Percentiles rank a stretch among this genome's conserved stretches.
Conservation (phyloP, 2,888 invertebrate species). For the Orthosia cruda region DNA sequence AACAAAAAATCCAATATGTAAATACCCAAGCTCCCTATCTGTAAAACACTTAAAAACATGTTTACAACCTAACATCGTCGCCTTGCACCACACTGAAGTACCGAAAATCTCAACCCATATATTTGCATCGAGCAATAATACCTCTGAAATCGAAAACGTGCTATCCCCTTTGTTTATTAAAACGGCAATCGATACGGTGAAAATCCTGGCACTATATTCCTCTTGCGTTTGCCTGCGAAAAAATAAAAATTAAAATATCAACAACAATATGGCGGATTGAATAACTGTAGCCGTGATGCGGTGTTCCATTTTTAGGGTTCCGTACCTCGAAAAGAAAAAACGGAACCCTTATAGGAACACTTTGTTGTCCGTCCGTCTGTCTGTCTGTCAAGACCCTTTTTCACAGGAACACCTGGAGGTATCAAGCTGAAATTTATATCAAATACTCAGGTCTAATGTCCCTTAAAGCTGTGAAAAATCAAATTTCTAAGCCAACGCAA, state of each 20-base stretch:
- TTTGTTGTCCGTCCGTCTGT: too few relatives aligned
- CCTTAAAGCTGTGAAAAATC: too few relatives aligned
- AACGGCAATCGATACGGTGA: conserved; percentile 39
- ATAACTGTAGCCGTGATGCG: conserved; percentile 6
- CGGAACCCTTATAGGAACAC: too few relatives aligned
- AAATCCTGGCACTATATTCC: conserved; percentile 32
- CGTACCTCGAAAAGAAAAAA: too few relatives aligned
- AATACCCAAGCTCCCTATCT: background rate
- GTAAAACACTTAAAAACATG: conserved; percentile 18
- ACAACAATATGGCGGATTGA: conserved; percentile 18
- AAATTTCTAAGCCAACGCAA: too few relatives aligned
- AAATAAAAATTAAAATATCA: conserved; percentile 33
- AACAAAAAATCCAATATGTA: background rate
- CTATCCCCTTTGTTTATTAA: conserved; percentile 56
- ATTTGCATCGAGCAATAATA: conserved; percentile 47
- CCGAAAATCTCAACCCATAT: conserved; percentile 53
- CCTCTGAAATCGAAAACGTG: conserved; percentile 59
- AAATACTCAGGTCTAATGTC: too few relatives aligned
- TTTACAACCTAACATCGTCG: conserved; percentile 15
- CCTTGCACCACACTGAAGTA: conserved; percentile 12
- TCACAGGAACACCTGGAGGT: too few relatives aligned
- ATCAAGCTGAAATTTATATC: too few relatives aligned
- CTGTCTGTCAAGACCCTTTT: too few relatives aligned
- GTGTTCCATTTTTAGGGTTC: conserved; percentile 24
- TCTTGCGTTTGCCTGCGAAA: conserved; percentile 18